Evolutionary conservation across 2,113 vertebrate genomes (phyloP).

Genomic region (Forbesichthys papilliferus): DNA sequence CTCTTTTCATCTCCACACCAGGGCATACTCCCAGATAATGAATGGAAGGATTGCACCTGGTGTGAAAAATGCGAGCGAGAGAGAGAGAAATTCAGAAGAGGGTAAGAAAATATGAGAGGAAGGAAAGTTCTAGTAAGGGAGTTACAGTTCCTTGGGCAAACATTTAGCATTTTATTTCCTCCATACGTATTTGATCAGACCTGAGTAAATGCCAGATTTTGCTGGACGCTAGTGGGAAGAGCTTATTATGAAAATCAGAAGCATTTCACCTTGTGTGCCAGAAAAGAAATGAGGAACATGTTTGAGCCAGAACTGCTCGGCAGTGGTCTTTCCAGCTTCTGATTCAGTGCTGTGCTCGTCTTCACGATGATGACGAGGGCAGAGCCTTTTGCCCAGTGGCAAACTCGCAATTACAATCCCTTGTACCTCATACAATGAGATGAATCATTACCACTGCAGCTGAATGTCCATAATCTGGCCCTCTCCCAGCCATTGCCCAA

Average conservation of each 20-base stretch:
- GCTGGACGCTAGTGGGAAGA: conserved; percentile 39
- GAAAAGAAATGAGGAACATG: conserved; percentile 34
- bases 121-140: conserved; percentile 8
- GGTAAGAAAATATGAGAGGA: neutral
- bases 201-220: conserved; percentile 56
- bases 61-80: conserved; percentile 9
- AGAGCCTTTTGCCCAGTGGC: conserved; percentile 23
- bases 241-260: conserved; percentile 58
- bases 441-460: conserved; percentile 65
- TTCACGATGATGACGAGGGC: conserved; percentile 13
- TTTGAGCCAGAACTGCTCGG: conserved; percentile 2
- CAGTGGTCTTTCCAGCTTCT: conserved; percentile 14
- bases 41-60: conserved; percentile 36
- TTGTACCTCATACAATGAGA: conserved; percentile 52
- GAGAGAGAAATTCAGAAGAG: neutral
- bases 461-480: conserved; percentile 60
- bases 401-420: conserved; percentile 51
- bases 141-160: conserved; percentile 49
- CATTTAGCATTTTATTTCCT: conserved; percentile 28
- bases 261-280: conserved; percentile 18
- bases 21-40: conserved; percentile 11
- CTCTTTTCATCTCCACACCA: conserved; percentile 38
- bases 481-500: conserved; percentile 51
- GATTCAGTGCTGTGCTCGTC: conserved; percentile 11
- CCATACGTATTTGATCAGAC: conserved; percentile 46